Conservation (phyloP, 2,113 vertebrate species). For the Ptilonorhynchus violaceus region DNA sequence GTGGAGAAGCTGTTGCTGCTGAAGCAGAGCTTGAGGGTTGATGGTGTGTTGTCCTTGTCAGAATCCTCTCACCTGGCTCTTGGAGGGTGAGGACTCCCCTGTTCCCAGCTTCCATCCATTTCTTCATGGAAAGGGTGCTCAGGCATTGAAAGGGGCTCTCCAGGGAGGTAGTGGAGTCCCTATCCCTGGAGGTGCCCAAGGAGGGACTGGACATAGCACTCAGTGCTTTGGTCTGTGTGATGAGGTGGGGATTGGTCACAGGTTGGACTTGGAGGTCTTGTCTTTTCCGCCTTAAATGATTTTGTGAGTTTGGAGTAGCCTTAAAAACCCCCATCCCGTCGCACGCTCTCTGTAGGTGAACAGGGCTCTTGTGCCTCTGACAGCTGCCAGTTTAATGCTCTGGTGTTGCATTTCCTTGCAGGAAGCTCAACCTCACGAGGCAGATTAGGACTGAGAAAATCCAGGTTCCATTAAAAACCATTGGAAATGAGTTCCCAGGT, state of each 20-base stretch:
- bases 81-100: rapidly evolving
- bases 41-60: background rate
- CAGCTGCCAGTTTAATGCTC: background rate
- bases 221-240: background rate
- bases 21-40: background rate
- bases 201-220: background rate
- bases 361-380: background rate
- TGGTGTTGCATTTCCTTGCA: background rate
- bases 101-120: background rate
- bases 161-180: background rate
- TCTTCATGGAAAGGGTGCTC: background rate
- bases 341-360: rapidly evolving
- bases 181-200: background rate
- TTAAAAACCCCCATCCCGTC: background rate
- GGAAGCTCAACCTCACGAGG: background rate
- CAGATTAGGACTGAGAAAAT: conserved; percentile 10
- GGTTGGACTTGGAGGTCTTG: background rate
- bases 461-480: conserved; percentile 21
- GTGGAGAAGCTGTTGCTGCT: background rate
- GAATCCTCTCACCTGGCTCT: background rate
- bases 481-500: conserved; percentile 27
- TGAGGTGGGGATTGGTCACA: no score
- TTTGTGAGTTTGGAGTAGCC: background rate
- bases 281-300: background rate
- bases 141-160: background rate